These are phyloP conservation scores for Hyles euphorbiae DNA, from an alignment of 1,140 invertebrate genomes.

Conservation along the genomic window DNA sequence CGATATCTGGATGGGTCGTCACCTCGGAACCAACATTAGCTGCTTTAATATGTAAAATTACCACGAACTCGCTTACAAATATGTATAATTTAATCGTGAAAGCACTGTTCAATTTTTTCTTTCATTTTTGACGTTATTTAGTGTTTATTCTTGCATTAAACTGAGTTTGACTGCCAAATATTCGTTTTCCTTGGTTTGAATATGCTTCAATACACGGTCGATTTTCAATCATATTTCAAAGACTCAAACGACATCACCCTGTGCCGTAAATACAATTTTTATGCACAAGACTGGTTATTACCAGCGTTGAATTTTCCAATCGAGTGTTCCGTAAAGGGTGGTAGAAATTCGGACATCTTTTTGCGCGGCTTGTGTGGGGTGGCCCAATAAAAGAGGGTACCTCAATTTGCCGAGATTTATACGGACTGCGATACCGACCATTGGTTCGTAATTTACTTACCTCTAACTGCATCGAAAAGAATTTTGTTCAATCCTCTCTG, in stretches of 20 bases:
- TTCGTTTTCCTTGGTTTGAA: too few species aligned
- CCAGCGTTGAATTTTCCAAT: constrained; percentile 22
- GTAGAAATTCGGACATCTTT: constrained; percentile 30
- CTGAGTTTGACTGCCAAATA: too few species aligned
- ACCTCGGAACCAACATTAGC: too few species aligned
- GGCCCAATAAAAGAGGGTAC: constrained; percentile 34
- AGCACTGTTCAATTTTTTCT: too few species aligned
- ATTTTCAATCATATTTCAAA: too few species aligned
- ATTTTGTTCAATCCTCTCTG: constrained; percentile 17
- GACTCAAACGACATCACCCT: not conserved
- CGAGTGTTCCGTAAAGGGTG: constrained; percentile 23
- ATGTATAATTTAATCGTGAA: too few species aligned
- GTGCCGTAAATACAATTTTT: not conserved
- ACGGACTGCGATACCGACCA: constrained; percentile 23
- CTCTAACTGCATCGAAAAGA: constrained; percentile 31
- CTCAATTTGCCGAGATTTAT: constrained; percentile 48
- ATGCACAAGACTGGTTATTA: not conserved
- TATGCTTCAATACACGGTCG: too few species aligned
- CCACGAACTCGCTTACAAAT: too few species aligned
- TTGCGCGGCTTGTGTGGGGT: constrained; percentile 34
- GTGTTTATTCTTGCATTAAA: too few species aligned
- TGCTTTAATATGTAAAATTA: too few species aligned
- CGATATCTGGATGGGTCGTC: constrained; percentile 29
- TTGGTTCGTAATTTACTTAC: constrained; percentile 43
- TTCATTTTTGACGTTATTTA: too few species aligned